Conservation (phyloP, 2,113 vertebrate species). For the Alouatta palliata region DNA sequence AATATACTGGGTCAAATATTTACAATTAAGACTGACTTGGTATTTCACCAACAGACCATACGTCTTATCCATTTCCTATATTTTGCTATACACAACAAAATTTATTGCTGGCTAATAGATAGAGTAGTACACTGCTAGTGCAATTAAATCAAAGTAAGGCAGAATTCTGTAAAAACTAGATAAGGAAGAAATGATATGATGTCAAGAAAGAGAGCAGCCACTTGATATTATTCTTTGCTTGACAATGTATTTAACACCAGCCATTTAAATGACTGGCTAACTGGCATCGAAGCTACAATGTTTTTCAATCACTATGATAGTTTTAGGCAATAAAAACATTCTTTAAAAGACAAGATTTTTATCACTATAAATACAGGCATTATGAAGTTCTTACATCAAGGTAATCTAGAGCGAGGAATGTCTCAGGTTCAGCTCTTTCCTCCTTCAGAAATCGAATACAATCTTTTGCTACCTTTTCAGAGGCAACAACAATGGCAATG, state of each 20-base stretch:
- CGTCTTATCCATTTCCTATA: neutral
- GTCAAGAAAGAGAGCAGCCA: neutral
- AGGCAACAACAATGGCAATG: slow-evolving; percentile 92
- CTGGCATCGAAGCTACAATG: neutral
- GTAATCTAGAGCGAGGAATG: slow-evolving; percentile 95
- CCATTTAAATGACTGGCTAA: neutral
- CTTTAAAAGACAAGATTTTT: neutral
- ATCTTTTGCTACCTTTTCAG: slow-evolving; percentile 91
- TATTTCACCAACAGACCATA: neutral
- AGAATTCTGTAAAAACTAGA: neutral
- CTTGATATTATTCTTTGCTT: neutral
- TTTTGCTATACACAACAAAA: neutral
- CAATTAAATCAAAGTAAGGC: neutral
- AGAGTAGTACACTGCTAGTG: neutral
- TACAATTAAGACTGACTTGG: neutral
- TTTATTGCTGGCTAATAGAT: neutral
- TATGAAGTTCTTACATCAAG: slow-evolving; percentile 88
- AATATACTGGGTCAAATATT: neutral
- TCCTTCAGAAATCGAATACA: slow-evolving; percentile 94
- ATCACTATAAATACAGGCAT: neutral
- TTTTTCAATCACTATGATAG: neutral
- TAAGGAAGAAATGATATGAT: neutral
- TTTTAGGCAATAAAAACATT: neutral
- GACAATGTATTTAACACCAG: neutral
- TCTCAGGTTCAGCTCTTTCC: slow-evolving; percentile 94